Base-by-base conservation (phyloP, 2,888 invertebrate species). In the Chrysolina haemoptera region DNA sequence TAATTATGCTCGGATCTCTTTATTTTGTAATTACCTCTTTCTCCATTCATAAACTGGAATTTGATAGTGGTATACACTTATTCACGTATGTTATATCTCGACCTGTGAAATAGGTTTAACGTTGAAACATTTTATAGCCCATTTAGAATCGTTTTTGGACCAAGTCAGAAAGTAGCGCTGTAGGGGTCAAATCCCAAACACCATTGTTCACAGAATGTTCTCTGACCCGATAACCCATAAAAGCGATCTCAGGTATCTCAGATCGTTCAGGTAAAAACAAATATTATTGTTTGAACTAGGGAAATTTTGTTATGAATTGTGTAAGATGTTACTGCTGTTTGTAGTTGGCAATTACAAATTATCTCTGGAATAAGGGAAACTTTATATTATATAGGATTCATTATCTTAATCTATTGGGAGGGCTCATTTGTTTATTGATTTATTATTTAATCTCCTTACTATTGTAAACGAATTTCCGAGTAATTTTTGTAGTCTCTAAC, bases 151-250 rank as follows among this genome's bases (percentile, higher is more conserved):
- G 43, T 41, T 76, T 74, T 71, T 71, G 35, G 73, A 76, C 74
- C 72, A 75, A 71, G 74, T 70, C 74, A 74, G 68, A 77, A 76
- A 74, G 74, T 71, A 74, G 71, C 77, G 73, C 79, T 48, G 68
- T 76, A 75, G 78, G 79, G 75, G 74, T 70, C 67, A 76, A 76
- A 69, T 67, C 69, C 76, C 76, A 68, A 74, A 74, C 69, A 46
- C 18, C 41, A 67, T 67, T 67, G 53, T 67, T 67, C 53, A 67
- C 67, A 20, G 48, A 67, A 67, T 67, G 41, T 67, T 53, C 82
- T 83, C 82, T 83, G 81, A 81, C 82, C 83, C 82, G 81, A 83
- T 83, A 83, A 82, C 81, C 83, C 82, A 82, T 83, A 82, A 82
- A 83, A 80, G 78, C 73, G 72, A 71, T 71, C 76, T 78, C 80